Conservation (phyloP, 2,888 invertebrate species). For the Platypus cylindrus region DNA sequence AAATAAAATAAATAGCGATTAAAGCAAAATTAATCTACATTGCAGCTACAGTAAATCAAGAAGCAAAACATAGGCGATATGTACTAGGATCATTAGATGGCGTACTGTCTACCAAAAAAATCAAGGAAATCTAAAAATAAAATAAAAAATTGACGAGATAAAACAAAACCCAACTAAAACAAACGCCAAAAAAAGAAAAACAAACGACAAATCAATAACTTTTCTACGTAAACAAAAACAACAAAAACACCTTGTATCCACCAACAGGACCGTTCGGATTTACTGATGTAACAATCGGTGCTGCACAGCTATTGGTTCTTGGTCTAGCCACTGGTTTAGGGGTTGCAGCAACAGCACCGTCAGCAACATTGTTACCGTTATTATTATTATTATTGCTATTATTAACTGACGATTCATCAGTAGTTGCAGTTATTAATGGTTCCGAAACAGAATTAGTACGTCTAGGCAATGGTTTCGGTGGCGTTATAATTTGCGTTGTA, state of each 20-base stretch:
- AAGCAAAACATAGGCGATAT: slow-evolving; percentile 1
- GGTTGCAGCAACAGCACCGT: slow-evolving; percentile 29
- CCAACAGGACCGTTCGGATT: slow-evolving; percentile 38
- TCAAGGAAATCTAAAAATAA: background rate
- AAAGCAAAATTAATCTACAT: background rate
- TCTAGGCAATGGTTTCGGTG: slow-evolving; percentile 71
- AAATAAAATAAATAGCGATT: slow-evolving; percentile 2
- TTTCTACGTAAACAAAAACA: slow-evolving; percentile 13
- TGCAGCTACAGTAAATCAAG: background rate
- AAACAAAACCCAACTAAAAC: no score
- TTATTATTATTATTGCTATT: no score
- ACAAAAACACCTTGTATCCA: slow-evolving; percentile 57
- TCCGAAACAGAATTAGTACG: slow-evolving; percentile 61
- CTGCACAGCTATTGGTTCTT: slow-evolving; percentile 45
- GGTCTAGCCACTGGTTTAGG: slow-evolving; percentile 58
- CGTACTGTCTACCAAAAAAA: slow-evolving; percentile 4
- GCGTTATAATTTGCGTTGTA: slow-evolving; percentile 30
- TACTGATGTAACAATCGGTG: slow-evolving; percentile 47
- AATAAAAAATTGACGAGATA: background rate
- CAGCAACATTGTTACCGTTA: no score
- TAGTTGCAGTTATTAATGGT: slow-evolving; percentile 36
- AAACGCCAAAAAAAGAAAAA: background rate
- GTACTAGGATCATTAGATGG: slow-evolving; percentile 1
- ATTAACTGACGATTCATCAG: no score
- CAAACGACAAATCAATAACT: background rate